A percentile compares a stretch with the other conserved stretches of the same genome.
Conservation (phyloP, 2,888 invertebrate genomes). For the Podotricha telesiphe region DNA sequence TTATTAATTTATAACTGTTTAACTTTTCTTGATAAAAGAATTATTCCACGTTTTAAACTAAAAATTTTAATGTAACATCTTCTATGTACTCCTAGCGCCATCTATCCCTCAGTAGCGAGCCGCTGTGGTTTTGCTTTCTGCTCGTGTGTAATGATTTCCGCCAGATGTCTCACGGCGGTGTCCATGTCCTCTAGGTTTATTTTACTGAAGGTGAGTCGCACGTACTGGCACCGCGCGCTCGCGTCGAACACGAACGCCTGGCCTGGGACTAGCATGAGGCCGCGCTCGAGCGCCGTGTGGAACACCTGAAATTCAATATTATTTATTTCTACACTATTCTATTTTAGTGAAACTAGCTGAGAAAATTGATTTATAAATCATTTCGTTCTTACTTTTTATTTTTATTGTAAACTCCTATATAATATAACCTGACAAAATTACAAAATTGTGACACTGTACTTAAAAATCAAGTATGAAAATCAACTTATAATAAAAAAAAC, state of each 20-base stretch:
- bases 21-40: no score
- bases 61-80: neutral
- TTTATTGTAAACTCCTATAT: no score
- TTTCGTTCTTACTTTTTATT: no score
- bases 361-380: no score
- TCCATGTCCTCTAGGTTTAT: conserved; percentile 86
- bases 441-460: no score
- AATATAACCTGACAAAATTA: no score
- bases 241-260: conserved; percentile 88
- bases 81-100: conserved; percentile 42
- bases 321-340: no score
- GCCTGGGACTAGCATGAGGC: conserved; percentile 89
- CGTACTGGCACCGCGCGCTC: conserved; percentile 85
- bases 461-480: no score
- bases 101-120: conserved; percentile 58
- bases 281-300: conserved; percentile 85
- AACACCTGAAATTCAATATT: conserved; percentile 60
- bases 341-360: no score
- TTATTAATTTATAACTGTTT: no score
- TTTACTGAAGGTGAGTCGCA: conserved; percentile 89
- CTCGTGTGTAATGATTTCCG: conserved; percentile 85
- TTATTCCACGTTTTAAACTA: no score
- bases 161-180: conserved; percentile 83
- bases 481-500: no score
- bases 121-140: conserved; percentile 60